phyloP scores from a whole-genome alignment of 2,797 vertebrate genomes.

The Syndactyla subalaris region DNA sequence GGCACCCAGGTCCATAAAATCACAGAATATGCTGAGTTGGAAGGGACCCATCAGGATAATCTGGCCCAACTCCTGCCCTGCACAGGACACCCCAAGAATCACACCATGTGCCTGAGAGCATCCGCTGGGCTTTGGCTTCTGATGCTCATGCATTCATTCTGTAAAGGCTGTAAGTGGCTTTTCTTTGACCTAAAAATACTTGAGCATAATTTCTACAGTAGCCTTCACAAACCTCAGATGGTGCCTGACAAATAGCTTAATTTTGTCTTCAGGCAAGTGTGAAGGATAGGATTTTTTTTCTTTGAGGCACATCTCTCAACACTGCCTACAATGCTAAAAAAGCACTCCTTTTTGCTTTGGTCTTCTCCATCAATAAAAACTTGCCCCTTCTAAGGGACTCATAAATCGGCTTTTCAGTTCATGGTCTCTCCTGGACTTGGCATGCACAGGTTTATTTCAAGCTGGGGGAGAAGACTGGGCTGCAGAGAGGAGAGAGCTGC shows the following conservation, averaged over 20 bases:
- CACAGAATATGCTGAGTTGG: background rate
- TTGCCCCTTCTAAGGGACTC: background rate
- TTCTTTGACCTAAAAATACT: background rate
- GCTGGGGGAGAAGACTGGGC: background rate
- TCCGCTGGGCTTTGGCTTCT: background rate
- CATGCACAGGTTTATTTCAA: background rate
- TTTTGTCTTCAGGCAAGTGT: background rate
- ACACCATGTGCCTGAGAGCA: background rate
- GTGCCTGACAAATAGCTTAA: background rate
- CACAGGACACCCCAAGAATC: background rate
- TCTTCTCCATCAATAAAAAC: background rate
- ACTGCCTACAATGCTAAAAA: background rate
- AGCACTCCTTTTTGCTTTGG: background rate
- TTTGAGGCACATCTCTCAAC: accelerated
- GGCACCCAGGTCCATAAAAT: background rate
- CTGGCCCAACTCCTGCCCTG: background rate
- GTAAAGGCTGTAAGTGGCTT: background rate
- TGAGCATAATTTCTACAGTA: background rate
- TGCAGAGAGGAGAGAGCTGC: background rate
- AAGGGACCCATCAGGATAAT: background rate
- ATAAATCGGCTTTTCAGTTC: background rate
- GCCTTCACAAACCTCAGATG: background rate
- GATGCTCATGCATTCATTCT: background rate
- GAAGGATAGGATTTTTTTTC: background rate
- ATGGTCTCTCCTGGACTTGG: background rate